Conservation (phyloP, 2,888 invertebrate species). For the Stratiomys singularior region DNA sequence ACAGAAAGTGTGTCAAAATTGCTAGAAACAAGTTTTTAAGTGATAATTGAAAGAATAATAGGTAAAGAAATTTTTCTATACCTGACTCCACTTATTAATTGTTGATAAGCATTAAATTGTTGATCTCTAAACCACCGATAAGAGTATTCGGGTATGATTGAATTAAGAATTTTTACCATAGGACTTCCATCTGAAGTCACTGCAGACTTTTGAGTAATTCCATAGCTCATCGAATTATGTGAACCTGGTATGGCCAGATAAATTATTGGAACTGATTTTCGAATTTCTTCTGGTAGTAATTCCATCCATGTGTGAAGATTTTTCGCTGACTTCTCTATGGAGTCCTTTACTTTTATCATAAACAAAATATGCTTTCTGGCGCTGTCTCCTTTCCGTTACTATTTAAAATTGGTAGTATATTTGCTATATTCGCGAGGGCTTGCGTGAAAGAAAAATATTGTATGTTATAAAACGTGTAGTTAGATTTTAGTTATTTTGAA, state of each 20-base stretch:
- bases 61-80: not conserved
- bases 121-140: conserved; percentile 10
- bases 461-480: too few relatives aligned
- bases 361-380: too few relatives aligned
- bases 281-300: not conserved
- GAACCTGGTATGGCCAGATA: conserved; percentile 19
- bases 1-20: too few relatives aligned
- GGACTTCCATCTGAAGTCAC: too few relatives aligned
- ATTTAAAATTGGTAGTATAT: too few relatives aligned
- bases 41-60: not conserved
- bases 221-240: not conserved
- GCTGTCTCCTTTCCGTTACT: too few relatives aligned
- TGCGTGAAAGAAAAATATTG: too few relatives aligned
- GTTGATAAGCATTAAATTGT: not conserved
- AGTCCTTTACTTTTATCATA: too few relatives aligned
- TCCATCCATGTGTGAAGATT: conserved; percentile 15
- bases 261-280: conserved; percentile 3
- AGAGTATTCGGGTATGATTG: not conserved
- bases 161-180: not conserved
- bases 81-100: not conserved
- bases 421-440: too few relatives aligned
- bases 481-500: too few relatives aligned
- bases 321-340: not conserved
- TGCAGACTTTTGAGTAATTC: not conserved
- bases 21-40: too few relatives aligned